Base-by-base conservation (phyloP, 1,140 invertebrate species). In the Neodiprion pinetum region DNA sequence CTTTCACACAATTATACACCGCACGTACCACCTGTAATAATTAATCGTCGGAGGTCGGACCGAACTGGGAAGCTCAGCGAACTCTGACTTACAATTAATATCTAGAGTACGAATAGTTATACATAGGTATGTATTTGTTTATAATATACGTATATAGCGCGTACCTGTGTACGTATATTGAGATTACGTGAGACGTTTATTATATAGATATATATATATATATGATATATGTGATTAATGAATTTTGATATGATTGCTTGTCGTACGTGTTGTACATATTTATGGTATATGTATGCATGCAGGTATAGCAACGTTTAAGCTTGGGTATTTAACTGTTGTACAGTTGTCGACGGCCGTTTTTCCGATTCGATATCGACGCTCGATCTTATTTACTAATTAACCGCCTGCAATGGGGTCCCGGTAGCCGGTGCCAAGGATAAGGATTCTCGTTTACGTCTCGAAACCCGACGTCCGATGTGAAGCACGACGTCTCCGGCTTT, bases 401-500 rank as follows among this genome's bases (percentile, higher is more conserved):
- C 76, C 28, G 78, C 67, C 53, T 82, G 81, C 70, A 77, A 78
- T 7, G 76, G 61, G 11, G 0, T 12, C 21, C 48, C 75, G 48
- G 77, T 10, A n/a, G 78, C 67, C 5, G 77, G 73, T 21, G 82
- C 72, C 23, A 78, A 48, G 8, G 78, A 78, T 40, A 82, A 70
- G 2, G 80, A 81, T 65, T 89, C 89, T 17, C 86, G 79, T 72
- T 86, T 86, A 71, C 88, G 86, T 71, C 82, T 88, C 7, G 85
- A 80, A 61, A 90, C 82, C 70, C 95, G 91, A 84, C 95, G 90
- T 76, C 94, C 92, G 79, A 97, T 92, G 82, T 95, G 93, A 69
- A 99, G 88, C 75, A 94, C 90, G 67, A 99, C 94, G 84, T 95
- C 92, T 53, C 96, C 96, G 81, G 92, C 92, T 86, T 95, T 96